These are phyloP conservation scores for Pomacea maculata DNA, from an alignment of 1,140 invertebrate genomes.

Conservation along the genomic window DNA sequence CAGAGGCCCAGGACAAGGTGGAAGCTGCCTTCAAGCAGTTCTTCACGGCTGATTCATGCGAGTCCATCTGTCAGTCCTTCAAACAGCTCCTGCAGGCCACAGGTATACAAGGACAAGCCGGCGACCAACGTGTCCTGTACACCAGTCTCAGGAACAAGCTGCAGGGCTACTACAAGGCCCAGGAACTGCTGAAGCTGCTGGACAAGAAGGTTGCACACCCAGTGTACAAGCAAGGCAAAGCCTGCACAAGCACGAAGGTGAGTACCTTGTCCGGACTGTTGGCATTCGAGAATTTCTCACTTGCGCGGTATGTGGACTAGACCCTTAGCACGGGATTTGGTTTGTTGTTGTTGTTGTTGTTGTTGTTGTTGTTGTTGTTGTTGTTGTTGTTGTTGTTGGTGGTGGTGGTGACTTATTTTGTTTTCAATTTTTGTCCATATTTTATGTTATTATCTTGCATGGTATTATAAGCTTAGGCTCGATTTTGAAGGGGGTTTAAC, in stretches of 20 bases:
- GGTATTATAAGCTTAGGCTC: too few relatives aligned
- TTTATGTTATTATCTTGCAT: too few relatives aligned
- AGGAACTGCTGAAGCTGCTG: conserved; percentile 94
- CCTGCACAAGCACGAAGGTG: conserved; percentile 83
- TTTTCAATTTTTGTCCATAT: too few relatives aligned
- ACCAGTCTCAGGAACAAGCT: conserved; percentile 69
- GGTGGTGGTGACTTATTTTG: too few relatives aligned
- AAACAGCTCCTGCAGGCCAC: conserved; percentile 62
- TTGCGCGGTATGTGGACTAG: too few relatives aligned
- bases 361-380: too few relatives aligned
- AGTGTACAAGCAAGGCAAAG: conserved; percentile 87
- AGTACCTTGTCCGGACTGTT: conserved; percentile 15
- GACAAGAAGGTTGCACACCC: conserved; percentile 91
- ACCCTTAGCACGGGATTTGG: too few relatives aligned
- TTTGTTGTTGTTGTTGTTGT: too few relatives aligned
- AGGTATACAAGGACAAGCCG: conserved; percentile 77
- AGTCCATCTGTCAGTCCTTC: conserved; percentile 81
- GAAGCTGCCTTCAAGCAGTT: conserved; percentile 85
- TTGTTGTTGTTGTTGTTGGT: too few relatives aligned
- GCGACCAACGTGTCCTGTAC: conserved; percentile 71
- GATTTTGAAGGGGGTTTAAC: too few relatives aligned
- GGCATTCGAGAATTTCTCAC: neutral
- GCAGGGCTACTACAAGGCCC: conserved; percentile 88
- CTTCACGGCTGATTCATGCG: conserved; percentile 88
- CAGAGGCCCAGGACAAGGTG: neutral